These are phyloP conservation scores for Trichogramma evanescens DNA, from an alignment of 2,888 invertebrate genomes.

Conservation along the genomic window DNA sequence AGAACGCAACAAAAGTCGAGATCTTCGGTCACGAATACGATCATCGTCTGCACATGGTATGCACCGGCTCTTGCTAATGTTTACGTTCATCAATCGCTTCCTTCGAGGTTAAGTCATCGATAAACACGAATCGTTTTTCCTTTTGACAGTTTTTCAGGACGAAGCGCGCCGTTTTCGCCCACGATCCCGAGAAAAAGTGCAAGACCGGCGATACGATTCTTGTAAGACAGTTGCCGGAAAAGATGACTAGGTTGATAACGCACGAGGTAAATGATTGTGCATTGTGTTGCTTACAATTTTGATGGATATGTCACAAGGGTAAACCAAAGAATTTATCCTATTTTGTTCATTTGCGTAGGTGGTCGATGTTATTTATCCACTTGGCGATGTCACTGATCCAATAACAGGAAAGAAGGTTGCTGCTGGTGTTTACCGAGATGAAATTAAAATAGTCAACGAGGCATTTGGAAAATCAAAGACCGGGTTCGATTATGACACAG, in stretches of 20 bases:
- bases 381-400: constrained; percentile 82
- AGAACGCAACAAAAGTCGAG: constrained; percentile 71
- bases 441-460: constrained; percentile 60
- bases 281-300: background rate
- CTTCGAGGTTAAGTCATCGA: constrained; percentile 29
- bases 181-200: constrained; percentile 70
- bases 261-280: constrained; percentile 53
- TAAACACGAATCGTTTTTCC: background rate
- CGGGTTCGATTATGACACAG: constrained; percentile 69
- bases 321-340: background rate
- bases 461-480: constrained; percentile 63
- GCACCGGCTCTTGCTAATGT: constrained; percentile 17
- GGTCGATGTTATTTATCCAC: constrained; percentile 69
- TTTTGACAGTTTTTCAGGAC: constrained; percentile 53
- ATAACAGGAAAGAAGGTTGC: constrained; percentile 74
- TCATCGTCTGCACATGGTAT: constrained; percentile 70
- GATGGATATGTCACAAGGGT: background rate
- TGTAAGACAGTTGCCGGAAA: constrained; percentile 65
- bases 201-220: constrained; percentile 79
- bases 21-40: constrained; percentile 71
- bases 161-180: constrained; percentile 65
- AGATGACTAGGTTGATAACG: constrained; percentile 68
- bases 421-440: constrained; percentile 66
- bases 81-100: constrained; percentile 2
- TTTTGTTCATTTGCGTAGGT: constrained; percentile 40